Evolutionary conservation across 2,888 invertebrate genomes (phyloP).

Genomic region (Stramonita haemastoma): DNA sequence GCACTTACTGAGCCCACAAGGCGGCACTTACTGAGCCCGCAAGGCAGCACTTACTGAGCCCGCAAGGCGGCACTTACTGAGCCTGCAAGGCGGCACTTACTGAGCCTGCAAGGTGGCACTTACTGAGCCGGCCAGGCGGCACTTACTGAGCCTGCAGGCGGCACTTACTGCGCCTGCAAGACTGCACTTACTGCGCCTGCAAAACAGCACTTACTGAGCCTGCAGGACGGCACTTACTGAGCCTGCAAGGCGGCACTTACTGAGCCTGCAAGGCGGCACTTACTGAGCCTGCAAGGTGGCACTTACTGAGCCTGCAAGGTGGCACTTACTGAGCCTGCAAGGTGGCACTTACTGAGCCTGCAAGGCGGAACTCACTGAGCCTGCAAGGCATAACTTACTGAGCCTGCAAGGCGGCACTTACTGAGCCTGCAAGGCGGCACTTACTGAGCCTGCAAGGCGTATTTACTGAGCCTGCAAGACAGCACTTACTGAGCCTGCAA

Average conservation of each 20-base stretch:
- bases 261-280: conserved; percentile 66
- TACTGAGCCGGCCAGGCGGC: conserved; percentile 67
- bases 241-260: conserved; percentile 67
- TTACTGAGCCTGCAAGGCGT: conserved; percentile 65
- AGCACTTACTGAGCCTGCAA: conserved; percentile 68
- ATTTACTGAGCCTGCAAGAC: no score
- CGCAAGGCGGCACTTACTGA: conserved; percentile 68
- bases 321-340: conserved; percentile 68
- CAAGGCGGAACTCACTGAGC: no score
- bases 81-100: conserved; percentile 67
- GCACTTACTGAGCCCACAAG: conserved; percentile 68
- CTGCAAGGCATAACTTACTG: no score
- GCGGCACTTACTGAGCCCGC: conserved; percentile 68
- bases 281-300: conserved; percentile 67
- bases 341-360: conserved; percentile 68
- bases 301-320: conserved; percentile 67
- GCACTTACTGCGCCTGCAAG: conserved; percentile 68
- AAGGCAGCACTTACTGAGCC: conserved; percentile 69
- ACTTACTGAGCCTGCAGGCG: conserved; percentile 65
- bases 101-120: conserved; percentile 66
- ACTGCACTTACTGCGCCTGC: no score
- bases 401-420: conserved; percentile 65
- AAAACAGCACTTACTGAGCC: conserved; percentile 69
- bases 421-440: conserved; percentile 68
- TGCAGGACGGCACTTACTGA: conserved; percentile 68